Percentiles rank a stretch among this genome's conserved stretches.
These are phyloP conservation scores for Hemibagrus wyckioides DNA, from an alignment of 2,113 vertebrate species.

Conservation along the genomic window DNA sequence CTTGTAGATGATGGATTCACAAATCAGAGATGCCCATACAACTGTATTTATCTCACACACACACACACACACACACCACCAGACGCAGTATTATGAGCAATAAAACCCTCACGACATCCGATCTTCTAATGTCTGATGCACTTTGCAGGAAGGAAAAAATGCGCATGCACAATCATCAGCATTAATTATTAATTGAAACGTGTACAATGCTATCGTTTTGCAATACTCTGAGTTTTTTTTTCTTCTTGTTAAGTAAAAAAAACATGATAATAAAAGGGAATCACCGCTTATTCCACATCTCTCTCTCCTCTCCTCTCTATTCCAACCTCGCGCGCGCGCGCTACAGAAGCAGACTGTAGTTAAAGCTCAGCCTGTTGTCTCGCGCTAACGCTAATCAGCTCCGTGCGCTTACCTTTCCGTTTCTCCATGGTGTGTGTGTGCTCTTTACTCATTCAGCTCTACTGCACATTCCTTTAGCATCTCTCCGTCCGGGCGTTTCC, in stretches of 20 bases:
- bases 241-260: background rate
- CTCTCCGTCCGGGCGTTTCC: slow-evolving; percentile 25
- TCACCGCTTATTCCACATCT: background rate
- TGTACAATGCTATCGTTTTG: background rate
- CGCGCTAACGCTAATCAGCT: background rate
- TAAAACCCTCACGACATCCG: background rate
- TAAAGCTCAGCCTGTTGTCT: slow-evolving; percentile 18
- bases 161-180: background rate
- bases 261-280: background rate
- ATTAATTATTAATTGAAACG: background rate
- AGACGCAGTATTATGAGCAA: background rate
- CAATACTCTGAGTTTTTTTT: background rate
- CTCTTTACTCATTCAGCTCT: slow-evolving; percentile 43
- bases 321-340: background rate
- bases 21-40: background rate
- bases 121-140: background rate
- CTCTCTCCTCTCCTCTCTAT: background rate
- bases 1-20: background rate
- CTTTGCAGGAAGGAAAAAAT: background rate
- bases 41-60: background rate
- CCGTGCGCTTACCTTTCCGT: slow-evolving; percentile 58
- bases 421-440: slow-evolving; percentile 53
- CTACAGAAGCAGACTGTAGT: background rate
- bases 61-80: background rate
- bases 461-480: slow-evolving; percentile 42